Base-by-base conservation (phyloP, 2,113 vertebrate species). In the Proterorhinus semilunaris region DNA sequence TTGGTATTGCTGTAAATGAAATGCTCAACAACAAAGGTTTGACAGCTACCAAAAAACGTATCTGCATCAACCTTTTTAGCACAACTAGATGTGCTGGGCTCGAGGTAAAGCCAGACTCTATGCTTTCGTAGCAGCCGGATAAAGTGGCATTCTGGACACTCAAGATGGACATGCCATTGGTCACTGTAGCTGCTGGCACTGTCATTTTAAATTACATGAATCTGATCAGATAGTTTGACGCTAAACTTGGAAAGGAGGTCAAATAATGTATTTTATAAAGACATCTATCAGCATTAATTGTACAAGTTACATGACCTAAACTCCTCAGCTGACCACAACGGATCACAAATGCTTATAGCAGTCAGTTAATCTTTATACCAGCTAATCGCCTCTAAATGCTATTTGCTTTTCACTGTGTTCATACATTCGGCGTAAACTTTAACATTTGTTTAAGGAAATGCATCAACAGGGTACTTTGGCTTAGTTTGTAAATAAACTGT, bases 171-270 rank as follows among this genome's bases (percentile, higher is more conserved):
- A 7, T 42, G 15, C 7, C 58, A 61, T 43, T 45, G 58, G 58
- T 61, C 58, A 61, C 42, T 61, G 58, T 61, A 45, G 58, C 58
- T 16, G 58, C 58, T 44, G 36, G 42, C 42, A 44, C 58, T 10
- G 44, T 12, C 44, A 61, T 61, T 61, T 61, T 44, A 61, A 61
- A 61, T 61, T n/a, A n/a, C n/a, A n/a, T 61, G 36, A 21, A 59
- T 44, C 42, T 10, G 42, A 13, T 15, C 44, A 45, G 42, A n/a
- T 15, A 36, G 27, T 36, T 36, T 36, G 27, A 36, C 8, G 8
- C 36, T 43, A 45, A 61, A 13, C 42, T 44, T 44, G 16, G 58
- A 8, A 16, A 15, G 7, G 9, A 45, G 42, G 58, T 61, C 15
- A 61, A 61, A 45, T 61, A 15, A n/a, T 44, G 45, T 61, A 44